A percentile compares a stretch with the other conserved stretches of the same genome.
Conservation (phyloP, 2,797 vertebrate genomes). For the Epinephelus coioides region DNA sequence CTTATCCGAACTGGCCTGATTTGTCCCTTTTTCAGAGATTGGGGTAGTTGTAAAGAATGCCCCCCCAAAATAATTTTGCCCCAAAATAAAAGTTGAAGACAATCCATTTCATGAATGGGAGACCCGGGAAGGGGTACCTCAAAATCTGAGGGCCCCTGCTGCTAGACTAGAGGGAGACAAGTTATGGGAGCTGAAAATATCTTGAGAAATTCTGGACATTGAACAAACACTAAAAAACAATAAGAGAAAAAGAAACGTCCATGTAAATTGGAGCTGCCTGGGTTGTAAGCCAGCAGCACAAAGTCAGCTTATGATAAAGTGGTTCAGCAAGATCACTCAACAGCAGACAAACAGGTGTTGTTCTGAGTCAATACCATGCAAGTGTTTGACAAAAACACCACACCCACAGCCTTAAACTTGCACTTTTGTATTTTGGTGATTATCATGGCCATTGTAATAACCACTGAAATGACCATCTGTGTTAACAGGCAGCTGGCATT, state of each 20-base stretch:
- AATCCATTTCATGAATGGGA: too few relatives aligned
- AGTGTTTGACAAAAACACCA: neutral
- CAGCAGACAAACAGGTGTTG: neutral
- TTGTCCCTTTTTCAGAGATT: too few relatives aligned
- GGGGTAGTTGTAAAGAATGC: too few relatives aligned
- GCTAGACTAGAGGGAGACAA: neutral
- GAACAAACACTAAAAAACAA: neutral
- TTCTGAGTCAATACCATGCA: neutral
- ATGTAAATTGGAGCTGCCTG: neutral
- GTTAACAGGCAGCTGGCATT: too few relatives aligned
- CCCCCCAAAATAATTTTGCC: too few relatives aligned
- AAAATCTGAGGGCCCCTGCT: too few relatives aligned
- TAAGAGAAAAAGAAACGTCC: neutral
- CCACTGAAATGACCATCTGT: too few relatives aligned
- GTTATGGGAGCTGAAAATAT: neutral
- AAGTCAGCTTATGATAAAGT: neutral
- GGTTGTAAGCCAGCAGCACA: too few relatives aligned
- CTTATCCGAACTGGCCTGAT: too few relatives aligned
- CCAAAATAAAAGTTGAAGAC: too few relatives aligned
- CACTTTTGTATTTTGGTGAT: neutral
- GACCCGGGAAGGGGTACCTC: too few relatives aligned
- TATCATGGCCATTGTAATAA: neutral
- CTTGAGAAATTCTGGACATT: neutral
- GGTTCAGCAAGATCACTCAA: neutral
- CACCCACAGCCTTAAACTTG: neutral